phyloP scores from a whole-genome alignment of 1,140 invertebrate species.

The Dendrolimus kikuchii region DNA sequence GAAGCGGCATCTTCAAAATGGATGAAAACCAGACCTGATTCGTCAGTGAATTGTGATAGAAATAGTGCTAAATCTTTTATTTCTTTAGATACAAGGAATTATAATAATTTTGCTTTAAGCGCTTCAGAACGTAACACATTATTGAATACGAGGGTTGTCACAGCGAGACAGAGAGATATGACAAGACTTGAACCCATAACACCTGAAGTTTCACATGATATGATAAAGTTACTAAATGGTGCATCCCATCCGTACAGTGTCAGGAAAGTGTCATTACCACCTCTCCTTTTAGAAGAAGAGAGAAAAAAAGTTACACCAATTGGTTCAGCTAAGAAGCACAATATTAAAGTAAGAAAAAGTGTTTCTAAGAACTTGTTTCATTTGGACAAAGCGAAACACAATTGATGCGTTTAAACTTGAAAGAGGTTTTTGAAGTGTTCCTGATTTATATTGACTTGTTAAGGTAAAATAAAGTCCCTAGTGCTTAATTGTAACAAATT shows the following conservation, averaged over 20 bases:
- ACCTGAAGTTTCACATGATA: constrained; percentile 36
- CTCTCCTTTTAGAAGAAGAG: constrained; percentile 53
- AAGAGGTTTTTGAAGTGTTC: not conserved
- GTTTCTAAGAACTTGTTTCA: constrained; percentile 17
- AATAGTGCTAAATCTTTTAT: constrained; percentile 63
- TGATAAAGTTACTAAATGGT: constrained; percentile 24
- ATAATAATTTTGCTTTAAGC: constrained; percentile 27
- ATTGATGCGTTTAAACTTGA: constrained; percentile 5
- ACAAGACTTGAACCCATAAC: constrained; percentile 47
- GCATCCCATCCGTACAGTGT: constrained; percentile 32
- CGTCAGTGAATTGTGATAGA: constrained; percentile 49
- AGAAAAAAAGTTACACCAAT: constrained; percentile 35
- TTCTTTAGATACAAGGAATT: constrained; percentile 51
- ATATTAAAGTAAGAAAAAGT: constrained; percentile 28
- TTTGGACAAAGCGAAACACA: constrained; percentile 22
- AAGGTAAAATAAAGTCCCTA: constrained; percentile 5
- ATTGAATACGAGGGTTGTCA: constrained; percentile 41
- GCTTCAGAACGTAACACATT: constrained; percentile 36
- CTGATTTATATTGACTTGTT: constrained; percentile 1
- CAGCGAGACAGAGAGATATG: constrained; percentile 46
- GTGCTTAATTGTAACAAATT: too few relatives aligned
- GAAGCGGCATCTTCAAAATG: constrained; percentile 66
- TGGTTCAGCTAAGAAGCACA: constrained; percentile 41
- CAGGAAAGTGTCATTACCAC: constrained; percentile 65
- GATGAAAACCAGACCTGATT: constrained; percentile 55